Conservation (phyloP, 2,113 vertebrate genomes). For the Speoplatyrhinus poulsoni region DNA sequence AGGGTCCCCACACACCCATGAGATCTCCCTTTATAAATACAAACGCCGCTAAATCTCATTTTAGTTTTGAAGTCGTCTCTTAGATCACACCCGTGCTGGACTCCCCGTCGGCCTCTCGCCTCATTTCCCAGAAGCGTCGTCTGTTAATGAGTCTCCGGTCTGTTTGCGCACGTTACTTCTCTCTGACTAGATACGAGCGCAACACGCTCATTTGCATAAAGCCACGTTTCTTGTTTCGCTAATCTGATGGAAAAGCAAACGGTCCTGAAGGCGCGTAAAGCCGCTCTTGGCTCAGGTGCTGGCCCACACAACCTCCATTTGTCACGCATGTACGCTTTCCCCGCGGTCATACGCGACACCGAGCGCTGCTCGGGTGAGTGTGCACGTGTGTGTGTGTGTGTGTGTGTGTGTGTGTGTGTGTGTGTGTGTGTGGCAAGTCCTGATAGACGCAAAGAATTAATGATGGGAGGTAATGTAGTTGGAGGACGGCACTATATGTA, state of each 20-base stretch:
- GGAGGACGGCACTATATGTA: constrained; percentile 12
- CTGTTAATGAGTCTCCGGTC: constrained; percentile 27
- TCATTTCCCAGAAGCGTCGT: constrained; percentile 31
- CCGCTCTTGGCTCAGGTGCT: constrained; percentile 22
- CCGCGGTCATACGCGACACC: neutral
- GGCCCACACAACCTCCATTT: neutral
- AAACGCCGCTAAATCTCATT: neutral
- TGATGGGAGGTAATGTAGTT: constrained; percentile 16
- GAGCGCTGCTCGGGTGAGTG: neutral
- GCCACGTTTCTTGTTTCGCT: neutral
- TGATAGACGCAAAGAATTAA: constrained; percentile 9
- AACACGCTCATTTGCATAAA: constrained; percentile 12
- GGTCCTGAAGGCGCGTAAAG: neutral
- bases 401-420: no score
- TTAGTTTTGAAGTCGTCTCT: neutral
- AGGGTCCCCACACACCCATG: no score
- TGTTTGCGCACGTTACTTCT: constrained; percentile 23
- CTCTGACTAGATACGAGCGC: constrained; percentile 1
- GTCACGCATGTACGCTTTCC: constrained; percentile 13
- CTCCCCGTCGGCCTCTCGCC: neutral
- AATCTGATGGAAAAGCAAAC: constrained; percentile 20
- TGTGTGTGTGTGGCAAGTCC: neutral
- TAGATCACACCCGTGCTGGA: neutral
- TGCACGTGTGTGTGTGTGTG: no score
- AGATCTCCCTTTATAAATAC: no score